These are phyloP conservation scores for Kryphioiulus occultus DNA, from an alignment of 2,888 invertebrate genomes.

Conservation along the genomic window DNA sequence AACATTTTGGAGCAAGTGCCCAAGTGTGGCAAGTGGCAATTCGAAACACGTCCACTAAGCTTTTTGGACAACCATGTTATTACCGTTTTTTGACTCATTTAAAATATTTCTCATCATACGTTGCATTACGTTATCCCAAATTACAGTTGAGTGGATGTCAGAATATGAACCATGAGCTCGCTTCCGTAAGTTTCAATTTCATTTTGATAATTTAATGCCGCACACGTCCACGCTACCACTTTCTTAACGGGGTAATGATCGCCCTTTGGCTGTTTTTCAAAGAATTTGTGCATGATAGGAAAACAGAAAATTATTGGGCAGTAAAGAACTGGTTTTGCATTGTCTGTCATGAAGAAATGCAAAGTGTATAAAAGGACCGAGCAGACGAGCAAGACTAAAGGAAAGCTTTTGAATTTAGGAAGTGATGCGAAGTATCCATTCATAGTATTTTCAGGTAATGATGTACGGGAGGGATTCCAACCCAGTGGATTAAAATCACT, in stretches of 20 bases:
- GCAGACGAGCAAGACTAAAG: neutral
- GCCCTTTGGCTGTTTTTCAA: neutral
- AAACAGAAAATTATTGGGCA: neutral
- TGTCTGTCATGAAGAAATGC: neutral
- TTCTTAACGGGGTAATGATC: neutral
- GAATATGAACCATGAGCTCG: neutral
- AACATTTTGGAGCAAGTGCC: neutral
- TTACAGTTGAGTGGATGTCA: no score
- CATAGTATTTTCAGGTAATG: no score
- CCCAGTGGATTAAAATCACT: neutral
- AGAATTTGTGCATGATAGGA: neutral
- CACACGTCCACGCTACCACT: neutral
- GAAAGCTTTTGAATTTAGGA: neutral
- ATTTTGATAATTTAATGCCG: neutral
- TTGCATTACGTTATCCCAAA: no score
- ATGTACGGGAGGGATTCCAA: no score
- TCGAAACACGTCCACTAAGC: no score
- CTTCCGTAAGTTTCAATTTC: neutral
- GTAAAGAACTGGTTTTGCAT: neutral
- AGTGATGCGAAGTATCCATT: neutral
- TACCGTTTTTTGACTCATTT: no score
- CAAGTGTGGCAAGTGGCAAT: no score
- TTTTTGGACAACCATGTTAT: no score
- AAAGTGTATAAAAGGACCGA: neutral
- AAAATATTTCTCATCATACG: no score